Evolutionary conservation across 35 echinoderm and acorn worm species (phyloP), one percentile per base, ranked within the genome.

Genomic region (Hemicentrotus pulcherrimus): DNA sequence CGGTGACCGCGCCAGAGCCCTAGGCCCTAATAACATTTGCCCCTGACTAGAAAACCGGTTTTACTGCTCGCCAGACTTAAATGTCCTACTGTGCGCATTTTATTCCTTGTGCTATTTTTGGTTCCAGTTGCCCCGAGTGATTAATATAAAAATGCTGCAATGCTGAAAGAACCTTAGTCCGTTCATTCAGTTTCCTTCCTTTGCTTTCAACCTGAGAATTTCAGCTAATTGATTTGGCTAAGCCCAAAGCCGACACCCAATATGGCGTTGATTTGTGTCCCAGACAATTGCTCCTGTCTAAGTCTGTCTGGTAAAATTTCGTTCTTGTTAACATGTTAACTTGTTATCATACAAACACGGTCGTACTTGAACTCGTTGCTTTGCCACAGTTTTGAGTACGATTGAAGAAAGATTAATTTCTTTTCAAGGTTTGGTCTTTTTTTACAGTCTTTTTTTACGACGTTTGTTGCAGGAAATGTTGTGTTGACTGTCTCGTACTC

Each of bases 11-110:
- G 91, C 16, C 32, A 31, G 22, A 47, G 45, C 91, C 91, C 30
- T 58, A 47, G 91, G 91, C 91, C 46, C 48, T 93, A 93, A 93
- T 90, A 90, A 90, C 88, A 90, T 90, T 90, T 90, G 31, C 31
- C 88, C 33, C 88, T 14, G 31, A 41, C 32, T 46, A 28, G 32
- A 41, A 90, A 90, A 90, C 32, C 88, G 31, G 88, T 32, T 90
- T 90, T 90, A 90, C 88, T 16, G 88, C 32, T 45, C 46, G 88
- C 32, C 32, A 47, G 88, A 90, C 45, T 90, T 90, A 46, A 90
- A 90, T 90, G 88, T 47, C 88, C 88, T 46, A 90, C 88, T 90
- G 88, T 47, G 88, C 32, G 32, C 46, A 33, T 90, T 90, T 45
- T 90, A 90, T 47, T 19, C 88, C 32, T 47, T 18, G 88, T 45